Evolutionary conservation across 2,113 vertebrate genomes (phyloP).

Genomic region (Tychaedon coryphoeus): DNA sequence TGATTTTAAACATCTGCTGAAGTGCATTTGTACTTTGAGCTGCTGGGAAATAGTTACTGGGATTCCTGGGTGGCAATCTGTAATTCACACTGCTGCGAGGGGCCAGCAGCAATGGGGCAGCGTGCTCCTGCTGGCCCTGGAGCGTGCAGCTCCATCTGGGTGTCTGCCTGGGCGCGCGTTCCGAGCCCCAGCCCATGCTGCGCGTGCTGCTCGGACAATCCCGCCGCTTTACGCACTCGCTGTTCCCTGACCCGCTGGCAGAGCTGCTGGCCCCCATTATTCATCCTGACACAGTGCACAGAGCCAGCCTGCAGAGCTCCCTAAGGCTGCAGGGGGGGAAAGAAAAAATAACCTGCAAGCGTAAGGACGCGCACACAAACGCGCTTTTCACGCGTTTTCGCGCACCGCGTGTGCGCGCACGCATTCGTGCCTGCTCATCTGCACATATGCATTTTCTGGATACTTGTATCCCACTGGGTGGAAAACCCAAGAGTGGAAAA

Average conservation of each 20-base stretch:
- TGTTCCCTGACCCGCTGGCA: conserved; percentile 65
- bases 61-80: not conserved
- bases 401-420: not conserved
- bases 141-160: not conserved
- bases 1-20: conserved; percentile 22
- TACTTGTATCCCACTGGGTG: not conserved
- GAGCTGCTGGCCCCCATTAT: conserved; percentile 47
- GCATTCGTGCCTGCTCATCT: not conserved
- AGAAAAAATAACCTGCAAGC: not conserved
- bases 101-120: not conserved
- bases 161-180: not conserved
- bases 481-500: not conserved
- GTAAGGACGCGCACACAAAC: not conserved
- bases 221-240: conserved; percentile 33
- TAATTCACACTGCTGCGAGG: not conserved
- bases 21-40: not conserved
- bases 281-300: conserved; percentile 56
- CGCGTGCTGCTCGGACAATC: not conserved
- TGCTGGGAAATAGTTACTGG: not conserved
- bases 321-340: not conserved
- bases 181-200: not conserved
- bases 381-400: not conserved
- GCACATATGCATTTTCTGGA: not conserved
- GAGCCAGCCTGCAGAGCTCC: conserved; percentile 35
- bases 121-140: not conserved